Base-by-base conservation (phyloP, 2,888 invertebrate genomes). In the Tuberolachnus salignus region DNA sequence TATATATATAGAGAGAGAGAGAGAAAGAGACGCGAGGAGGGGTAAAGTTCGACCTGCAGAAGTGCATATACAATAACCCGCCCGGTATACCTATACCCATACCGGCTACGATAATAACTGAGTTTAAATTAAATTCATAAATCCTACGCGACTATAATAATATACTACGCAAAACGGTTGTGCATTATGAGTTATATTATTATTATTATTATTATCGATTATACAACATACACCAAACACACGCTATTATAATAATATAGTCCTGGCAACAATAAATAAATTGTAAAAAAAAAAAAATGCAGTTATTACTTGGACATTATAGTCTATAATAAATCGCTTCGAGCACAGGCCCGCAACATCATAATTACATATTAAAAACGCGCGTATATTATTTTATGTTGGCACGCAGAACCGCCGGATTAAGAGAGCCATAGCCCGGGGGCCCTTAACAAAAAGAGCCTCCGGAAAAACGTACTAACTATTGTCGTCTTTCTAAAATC, bases 61-160 rank as follows among this genome's bases (percentile, higher is more conserved):
- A 66, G 67, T 67, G 19, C 64, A 55, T 49, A 55, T 55, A 34
- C 6, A 34, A 34, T 34, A 34, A 34, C n/a, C n/a, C n/a, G n/a
- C n/a, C n/a, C n/a, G n/a, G n/a, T n/a, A n/a, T n/a, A n/a, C n/a
- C n/a, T n/a, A n/a, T n/a, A n/a, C n/a, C n/a, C n/a, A n/a, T n/a
- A n/a, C n/a, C n/a, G n/a, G n/a, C n/a, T n/a, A n/a, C 6, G 6
- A 34, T 34, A 34, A 51, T 55, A 53, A 66, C 64, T 23, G 53
- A 57, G 67, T 34, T 49, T 46, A 75, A 75, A 75, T 75, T 67
- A 75, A 75, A 75, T 67, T 57, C 55, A 46, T 75, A 57, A 67
- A 67, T 67, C 67, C 49, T 34, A 8, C 26, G 42, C 53, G 63
- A 51, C 51, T 46, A 49, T n/a, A n/a, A n/a, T 6, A 34, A 34